A percentile compares a stretch with the other conserved stretches of the same genome.
Evolutionary conservation across 2,113 vertebrate species (phyloP).

Genomic region (Pimephales promelas): DNA sequence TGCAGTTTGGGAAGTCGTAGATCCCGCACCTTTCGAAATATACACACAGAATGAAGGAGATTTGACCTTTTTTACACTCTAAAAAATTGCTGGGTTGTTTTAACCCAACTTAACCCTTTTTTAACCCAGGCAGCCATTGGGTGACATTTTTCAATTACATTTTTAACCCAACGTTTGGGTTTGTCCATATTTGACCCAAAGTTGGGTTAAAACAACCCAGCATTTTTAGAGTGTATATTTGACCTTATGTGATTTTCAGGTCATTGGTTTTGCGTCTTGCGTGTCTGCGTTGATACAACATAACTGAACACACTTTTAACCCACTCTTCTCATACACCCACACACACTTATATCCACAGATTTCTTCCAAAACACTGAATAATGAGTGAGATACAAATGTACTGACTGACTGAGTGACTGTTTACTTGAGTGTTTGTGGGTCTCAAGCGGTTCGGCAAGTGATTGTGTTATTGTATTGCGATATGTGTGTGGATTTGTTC

Average conservation of each 20-base stretch:
- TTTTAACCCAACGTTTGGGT: too few relatives aligned
- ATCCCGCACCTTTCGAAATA: conserved; percentile 9
- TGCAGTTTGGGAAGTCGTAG: conserved; percentile 39
- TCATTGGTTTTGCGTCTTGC: neutral
- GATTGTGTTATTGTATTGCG: conserved; percentile 51
- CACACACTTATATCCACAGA: neutral
- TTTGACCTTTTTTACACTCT: too few relatives aligned
- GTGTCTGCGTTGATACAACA: neutral
- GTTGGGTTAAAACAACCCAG: too few relatives aligned
- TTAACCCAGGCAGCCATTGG: too few relatives aligned
- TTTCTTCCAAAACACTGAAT: neutral
- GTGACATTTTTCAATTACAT: too few relatives aligned
- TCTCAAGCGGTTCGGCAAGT: conserved; percentile 14
- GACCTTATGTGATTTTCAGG: neutral
- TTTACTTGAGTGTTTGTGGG: conserved; percentile 39
- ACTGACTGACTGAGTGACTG: neutral
- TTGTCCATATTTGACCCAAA: too few relatives aligned
- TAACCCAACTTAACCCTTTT: too few relatives aligned
- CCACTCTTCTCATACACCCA: neutral
- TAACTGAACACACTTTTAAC: conserved; percentile 34
- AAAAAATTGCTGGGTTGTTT: too few relatives aligned
- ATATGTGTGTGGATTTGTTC: conserved; percentile 51
- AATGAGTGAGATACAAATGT: conserved; percentile 10
- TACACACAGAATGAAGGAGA: conserved; percentile 22
- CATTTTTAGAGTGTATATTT: too few relatives aligned